phyloP scores from a whole-genome alignment of 2,797 vertebrate species.

The Helostoma temminkii region DNA sequence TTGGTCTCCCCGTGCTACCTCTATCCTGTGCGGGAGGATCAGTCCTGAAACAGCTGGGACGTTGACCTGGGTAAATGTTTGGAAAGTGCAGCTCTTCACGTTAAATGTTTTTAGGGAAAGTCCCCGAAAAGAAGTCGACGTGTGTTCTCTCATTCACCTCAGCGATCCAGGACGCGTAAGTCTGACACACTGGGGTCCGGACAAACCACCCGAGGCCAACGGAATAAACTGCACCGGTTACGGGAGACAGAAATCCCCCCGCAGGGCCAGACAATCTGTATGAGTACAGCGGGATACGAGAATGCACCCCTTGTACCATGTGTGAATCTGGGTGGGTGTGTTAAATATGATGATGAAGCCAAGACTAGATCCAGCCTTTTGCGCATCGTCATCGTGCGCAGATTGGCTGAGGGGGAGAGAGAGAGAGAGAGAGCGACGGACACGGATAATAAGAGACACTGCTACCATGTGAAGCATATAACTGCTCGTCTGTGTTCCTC shows the following conservation, averaged over 20 bases:
- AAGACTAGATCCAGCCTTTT: constrained; percentile 88
- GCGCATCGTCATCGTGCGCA: constrained; percentile 89
- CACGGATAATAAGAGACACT: constrained; percentile 48
- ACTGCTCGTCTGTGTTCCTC: constrained; percentile 65
- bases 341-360: constrained; percentile 91
- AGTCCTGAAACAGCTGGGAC: constrained; percentile 61
- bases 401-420: constrained; percentile 72
- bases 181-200: constrained; percentile 33
- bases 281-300: constrained; percentile 40
- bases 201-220: constrained; percentile 27
- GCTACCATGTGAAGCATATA: constrained; percentile 51
- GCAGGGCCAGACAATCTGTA: constrained; percentile 19
- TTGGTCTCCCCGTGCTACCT: constrained; percentile 71
- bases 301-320: constrained; percentile 71
- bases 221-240: constrained; percentile 79
- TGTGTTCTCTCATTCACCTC: constrained; percentile 38
- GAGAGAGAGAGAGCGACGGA: constrained; percentile 63
- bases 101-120: constrained; percentile 51
- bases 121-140: constrained; percentile 57
- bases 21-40: constrained; percentile 54
- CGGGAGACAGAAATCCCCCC: constrained; percentile 34
- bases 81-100: constrained; percentile 33
- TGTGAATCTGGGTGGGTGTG: constrained; percentile 88
- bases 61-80: neutral
- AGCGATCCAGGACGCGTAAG: constrained; percentile 40